Conservation (phyloP, 2,888 invertebrate species). For the Stenichneumon culpator region DNA sequence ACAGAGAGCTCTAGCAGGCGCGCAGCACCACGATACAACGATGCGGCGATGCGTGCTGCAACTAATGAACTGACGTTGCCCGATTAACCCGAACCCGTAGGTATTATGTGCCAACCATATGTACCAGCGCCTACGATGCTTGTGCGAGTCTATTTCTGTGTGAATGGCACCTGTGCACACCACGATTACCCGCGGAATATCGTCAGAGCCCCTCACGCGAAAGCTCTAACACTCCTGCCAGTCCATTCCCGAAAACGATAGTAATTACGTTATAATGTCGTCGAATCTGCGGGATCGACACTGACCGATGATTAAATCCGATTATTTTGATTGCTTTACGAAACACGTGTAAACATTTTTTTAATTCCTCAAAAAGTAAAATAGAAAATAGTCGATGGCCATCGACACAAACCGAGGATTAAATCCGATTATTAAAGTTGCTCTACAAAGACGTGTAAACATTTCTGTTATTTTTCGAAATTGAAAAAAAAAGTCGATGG, state of each 20-base stretch:
- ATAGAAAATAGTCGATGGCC: no score
- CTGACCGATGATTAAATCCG: neutral
- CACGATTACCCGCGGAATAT: slow-evolving; percentile 32
- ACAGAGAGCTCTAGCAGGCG: slow-evolving; percentile 49
- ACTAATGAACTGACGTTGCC: slow-evolving; percentile 83
- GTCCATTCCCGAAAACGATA: neutral
- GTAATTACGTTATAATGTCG: neutral
- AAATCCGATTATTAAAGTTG: no score
- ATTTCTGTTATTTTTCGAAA: no score
- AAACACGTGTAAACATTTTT: no score
- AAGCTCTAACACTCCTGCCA: slow-evolving; percentile 12
- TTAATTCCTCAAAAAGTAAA: no score
- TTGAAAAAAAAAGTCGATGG: no score
- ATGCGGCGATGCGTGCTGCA: slow-evolving; percentile 73
- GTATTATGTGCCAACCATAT: slow-evolving; percentile 76
- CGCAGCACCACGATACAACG: slow-evolving; percentile 22
- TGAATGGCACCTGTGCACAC: slow-evolving; percentile 16
- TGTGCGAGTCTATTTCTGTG: neutral
- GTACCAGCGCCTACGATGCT: slow-evolving; percentile 42
- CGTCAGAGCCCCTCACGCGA: slow-evolving; percentile 1
- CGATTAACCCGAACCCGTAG: slow-evolving; percentile 81
- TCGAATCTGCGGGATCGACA: neutral
- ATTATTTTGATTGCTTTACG: no score
- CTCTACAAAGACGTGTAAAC: no score
- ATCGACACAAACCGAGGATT: no score